Evolutionary conservation across 2,888 invertebrate species (phyloP), one percentile per base, ranked within the genome.

Genomic region (Iselma pallidipennis): DNA sequence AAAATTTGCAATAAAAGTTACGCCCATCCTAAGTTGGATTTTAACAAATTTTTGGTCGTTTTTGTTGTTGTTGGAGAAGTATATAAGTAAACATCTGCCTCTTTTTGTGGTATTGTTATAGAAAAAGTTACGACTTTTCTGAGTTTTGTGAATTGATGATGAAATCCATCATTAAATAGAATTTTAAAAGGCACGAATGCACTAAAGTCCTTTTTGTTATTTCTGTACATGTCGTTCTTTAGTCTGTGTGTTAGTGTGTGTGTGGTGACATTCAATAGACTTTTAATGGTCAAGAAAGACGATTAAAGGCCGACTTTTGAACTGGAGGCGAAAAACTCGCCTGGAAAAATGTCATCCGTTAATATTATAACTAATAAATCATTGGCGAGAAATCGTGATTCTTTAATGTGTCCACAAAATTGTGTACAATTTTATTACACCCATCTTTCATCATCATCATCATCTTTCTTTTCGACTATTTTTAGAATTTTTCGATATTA

Each of bases 1-100:
- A 55, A n/a, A 61, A 62, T 62, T 51, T 62, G 62, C 62, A 58
- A n/a, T 58, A 52, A 48, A 26, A 16, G 58, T 51, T 51, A 62
- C 62, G 62, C 62, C 62, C 37, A 16, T 14, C 58, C 49, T 49
- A 26, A 26, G 25, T 16, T 10, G 9, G 29, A 21, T 4, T 28
- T 50, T 48, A 58, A 58, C 42, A 61, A 54, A 50, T 61, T 58
- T 58, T 55, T 58, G 37, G 7, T 61, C 56, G 51, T 49, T 51
- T 52, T 21, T 26, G n/a, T 48, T 55, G 60, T 50, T 50, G 54
- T 45, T 7, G 52, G 16, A 21, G 12, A 29, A 61, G 54, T 50
- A 29, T 53, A 53, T 61, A 5, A 23, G 57, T 19, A 61, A 61
- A 61, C 61, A 61, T 57, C 61, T 61, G 61, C 54, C 45, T 14